These are phyloP conservation scores for Lepidocyrtinus sp. DNA, from an alignment of 2,888 invertebrate genomes.

Conservation along the genomic window DNA sequence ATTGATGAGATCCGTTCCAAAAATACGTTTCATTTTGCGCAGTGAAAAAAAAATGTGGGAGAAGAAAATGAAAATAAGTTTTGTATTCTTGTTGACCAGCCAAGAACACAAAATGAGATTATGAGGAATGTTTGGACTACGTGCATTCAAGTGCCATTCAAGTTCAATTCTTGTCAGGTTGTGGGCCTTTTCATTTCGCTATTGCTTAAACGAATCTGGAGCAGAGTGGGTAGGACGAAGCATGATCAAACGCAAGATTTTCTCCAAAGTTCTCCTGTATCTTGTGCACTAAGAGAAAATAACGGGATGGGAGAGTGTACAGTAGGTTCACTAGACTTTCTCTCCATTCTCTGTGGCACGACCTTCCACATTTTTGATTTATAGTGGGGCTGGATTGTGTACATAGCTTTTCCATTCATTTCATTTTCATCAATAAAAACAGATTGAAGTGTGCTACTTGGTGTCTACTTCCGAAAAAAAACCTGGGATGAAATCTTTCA, in stretches of 20 bases:
- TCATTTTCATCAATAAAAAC: constrained; percentile 46
- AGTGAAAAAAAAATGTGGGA: no score
- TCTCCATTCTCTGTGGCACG: constrained; percentile 16
- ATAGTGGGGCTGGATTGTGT: constrained; percentile 44
- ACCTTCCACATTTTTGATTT: constrained; percentile 40
- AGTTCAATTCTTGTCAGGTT: constrained; percentile 31
- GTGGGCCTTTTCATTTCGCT: constrained; percentile 29
- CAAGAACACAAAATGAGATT: not conserved
- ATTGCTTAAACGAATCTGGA: no score
- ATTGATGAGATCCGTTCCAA: not conserved
- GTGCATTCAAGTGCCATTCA: constrained; percentile 50
- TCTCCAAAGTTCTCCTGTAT: no score
- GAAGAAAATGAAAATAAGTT: not conserved
- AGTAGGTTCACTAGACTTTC: constrained; percentile 26
- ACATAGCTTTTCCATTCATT: constrained; percentile 51
- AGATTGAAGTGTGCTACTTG: constrained; percentile 27
- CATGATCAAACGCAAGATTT: no score
- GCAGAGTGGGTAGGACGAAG: no score
- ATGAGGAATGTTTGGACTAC: constrained; percentile 24
- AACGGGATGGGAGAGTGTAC: no score
- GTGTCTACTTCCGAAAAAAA: not conserved
- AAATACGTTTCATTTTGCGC: no score
- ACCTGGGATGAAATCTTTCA: not conserved
- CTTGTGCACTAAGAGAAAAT: no score
- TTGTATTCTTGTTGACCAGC: constrained; percentile 3